Evolutionary conservation across 2,888 invertebrate genomes (phyloP).

Genomic region (Empis livida): DNA sequence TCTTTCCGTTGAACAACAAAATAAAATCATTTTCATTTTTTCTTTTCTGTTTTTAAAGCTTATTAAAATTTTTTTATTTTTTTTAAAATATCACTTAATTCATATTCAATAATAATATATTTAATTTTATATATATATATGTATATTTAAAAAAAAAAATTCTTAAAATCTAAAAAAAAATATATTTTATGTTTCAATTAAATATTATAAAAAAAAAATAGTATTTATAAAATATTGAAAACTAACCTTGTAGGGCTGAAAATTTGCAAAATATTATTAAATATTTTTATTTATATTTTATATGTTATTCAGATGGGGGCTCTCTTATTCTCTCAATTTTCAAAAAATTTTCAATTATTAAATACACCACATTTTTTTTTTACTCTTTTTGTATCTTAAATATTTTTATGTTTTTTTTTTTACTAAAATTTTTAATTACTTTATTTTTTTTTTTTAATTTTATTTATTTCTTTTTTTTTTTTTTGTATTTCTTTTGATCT

Average conservation of each 20-base stretch:
- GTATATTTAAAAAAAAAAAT: no score
- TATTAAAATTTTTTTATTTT: no score
- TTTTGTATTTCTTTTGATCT: no score
- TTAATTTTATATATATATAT: no score
- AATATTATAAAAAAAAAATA: no score
- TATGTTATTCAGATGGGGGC: background rate
- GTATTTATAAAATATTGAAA: background rate
- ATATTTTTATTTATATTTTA: background rate
- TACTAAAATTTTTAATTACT: conserved; percentile 6
- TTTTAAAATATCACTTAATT: no score
- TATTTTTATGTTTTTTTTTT: background rate
- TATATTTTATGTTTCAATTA: no score
- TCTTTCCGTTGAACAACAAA: no score
- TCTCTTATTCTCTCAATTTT: background rate
- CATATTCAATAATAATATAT: no score
- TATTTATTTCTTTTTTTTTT: background rate
- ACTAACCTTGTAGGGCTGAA: background rate
- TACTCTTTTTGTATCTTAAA: background rate
- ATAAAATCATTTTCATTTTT: no score
- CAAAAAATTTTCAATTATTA: background rate
- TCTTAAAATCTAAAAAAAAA: no score
- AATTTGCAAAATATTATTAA: background rate
- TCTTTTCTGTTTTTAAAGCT: no score
- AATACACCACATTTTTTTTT: background rate
- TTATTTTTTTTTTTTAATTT: background rate